phyloP scores from a whole-genome alignment of 1,140 invertebrate species.

The Scaptomyza montana region DNA sequence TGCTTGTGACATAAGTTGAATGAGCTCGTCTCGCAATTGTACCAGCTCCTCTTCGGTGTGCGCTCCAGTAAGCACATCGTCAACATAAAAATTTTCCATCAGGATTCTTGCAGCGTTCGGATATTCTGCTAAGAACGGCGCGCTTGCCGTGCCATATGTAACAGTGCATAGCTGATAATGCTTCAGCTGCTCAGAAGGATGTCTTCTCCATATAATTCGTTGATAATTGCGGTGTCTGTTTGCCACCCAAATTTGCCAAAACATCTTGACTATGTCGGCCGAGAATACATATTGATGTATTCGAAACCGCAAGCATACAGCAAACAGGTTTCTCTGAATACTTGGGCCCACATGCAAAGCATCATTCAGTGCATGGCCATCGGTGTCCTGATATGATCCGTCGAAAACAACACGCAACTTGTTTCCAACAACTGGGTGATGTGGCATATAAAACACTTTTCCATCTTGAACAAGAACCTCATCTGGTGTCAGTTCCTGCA shows the following conservation, averaged over 20 bases:
- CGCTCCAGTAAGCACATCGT: slow-evolving; percentile 67
- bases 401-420: too few species aligned
- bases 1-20: slow-evolving; percentile 50
- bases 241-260: slow-evolving; percentile 7
- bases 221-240: slow-evolving; percentile 59
- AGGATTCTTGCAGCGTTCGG: slow-evolving; percentile 7
- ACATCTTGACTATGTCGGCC: not conserved
- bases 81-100: slow-evolving; percentile 75
- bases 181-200: slow-evolving; percentile 50
- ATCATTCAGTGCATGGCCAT: too few species aligned
- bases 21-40: slow-evolving; percentile 23
- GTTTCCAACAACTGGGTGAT: too few species aligned
- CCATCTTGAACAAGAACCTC: too few species aligned
- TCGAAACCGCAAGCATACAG: too few species aligned
- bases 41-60: slow-evolving; percentile 5
- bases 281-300: too few species aligned
- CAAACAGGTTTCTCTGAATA: too few species aligned
- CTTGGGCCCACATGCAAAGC: too few species aligned
- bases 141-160: slow-evolving; percentile 62
- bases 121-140: slow-evolving; percentile 15
- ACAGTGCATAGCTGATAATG: slow-evolving; percentile 56
- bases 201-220: slow-evolving; percentile 78
- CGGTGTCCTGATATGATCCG: too few species aligned
- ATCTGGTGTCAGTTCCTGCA: too few species aligned
- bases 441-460: too few species aligned